Base-by-base conservation (phyloP, 2,797 vertebrate species). In the Ciconia nigra region DNA sequence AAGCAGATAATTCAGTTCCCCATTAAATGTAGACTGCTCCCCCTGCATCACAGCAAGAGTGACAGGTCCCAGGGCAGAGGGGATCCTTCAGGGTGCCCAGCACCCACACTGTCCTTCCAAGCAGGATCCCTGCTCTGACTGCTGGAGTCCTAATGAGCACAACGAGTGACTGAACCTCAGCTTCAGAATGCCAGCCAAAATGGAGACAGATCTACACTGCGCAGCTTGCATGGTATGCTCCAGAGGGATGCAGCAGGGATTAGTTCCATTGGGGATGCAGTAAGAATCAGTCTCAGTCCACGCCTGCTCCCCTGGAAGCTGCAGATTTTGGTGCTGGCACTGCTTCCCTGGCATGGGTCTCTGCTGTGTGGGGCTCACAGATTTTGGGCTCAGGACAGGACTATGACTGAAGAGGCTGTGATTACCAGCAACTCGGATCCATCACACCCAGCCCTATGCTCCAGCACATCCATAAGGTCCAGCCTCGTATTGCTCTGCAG, bases 1-100 rank as follows among this genome's bases (percentile, higher is more conserved):
- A 92, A 97, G 87, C 91, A 59, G 80, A 90, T 93, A 90, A 93
- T 93, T 86, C 83, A 7, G 6, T 83, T 84, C 73, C 93, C 72
- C 71, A 70, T 47, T 51, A 88, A 83, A 80, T 10, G 41, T 37
- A 83, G 71, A 28, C 47, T 62, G 39, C 2, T 78, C 31, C 67
- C 42, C 37, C 41, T 13, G 10, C 33, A 63, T 18, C 0, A 0
- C 63, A 55, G 31, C 42, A 62, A 52, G 35, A 74, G 20, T 5
- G 14, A 46, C 62, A 70, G n/a, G 69, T 80, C 44, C 35, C 25
- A 54, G 39, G 42, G 46, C 20, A 69, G 22, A 15, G 29, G 1
- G 1, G 19, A 70, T 42, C 31, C 35, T 5, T 2, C 10, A 10
- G 28, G 25, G 15, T 42, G 49, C 54, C 29, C 28, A 54, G 54